A percentile compares a stretch with the other conserved stretches of the same genome.
Evolutionary conservation across 2,113 vertebrate species (phyloP).

Genomic region (Eulemur macaco): DNA sequence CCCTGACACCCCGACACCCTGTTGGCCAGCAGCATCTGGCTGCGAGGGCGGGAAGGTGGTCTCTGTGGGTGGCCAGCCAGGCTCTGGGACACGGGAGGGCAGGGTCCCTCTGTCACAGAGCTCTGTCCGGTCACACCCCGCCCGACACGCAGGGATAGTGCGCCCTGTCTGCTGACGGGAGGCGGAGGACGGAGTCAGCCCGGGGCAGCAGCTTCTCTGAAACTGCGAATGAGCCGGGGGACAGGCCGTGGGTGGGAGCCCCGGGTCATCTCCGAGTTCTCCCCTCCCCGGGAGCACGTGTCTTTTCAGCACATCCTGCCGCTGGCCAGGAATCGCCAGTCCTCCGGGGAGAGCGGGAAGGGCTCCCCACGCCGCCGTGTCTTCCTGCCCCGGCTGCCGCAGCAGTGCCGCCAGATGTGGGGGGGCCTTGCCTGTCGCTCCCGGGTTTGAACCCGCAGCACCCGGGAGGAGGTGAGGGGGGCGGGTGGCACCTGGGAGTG

Average conservation of each 20-base stretch:
- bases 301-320: neutral
- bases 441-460: accelerated
- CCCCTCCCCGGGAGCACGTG: accelerated
- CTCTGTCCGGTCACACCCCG: accelerated
- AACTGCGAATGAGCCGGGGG: accelerated
- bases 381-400: neutral
- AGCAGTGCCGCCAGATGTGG: neutral
- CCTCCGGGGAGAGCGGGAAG: neutral
- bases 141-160: accelerated
- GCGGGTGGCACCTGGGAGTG: neutral
- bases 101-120: accelerated
- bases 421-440: neutral
- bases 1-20: too few species aligned
- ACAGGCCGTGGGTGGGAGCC: accelerated
- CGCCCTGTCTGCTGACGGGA: accelerated
- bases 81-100: neutral
- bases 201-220: neutral
- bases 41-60: neutral
- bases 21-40: accelerated
- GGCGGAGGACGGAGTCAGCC: accelerated
- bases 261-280: accelerated
- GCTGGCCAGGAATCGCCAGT: neutral
- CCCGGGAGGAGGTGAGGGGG: accelerated
- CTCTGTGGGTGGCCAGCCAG: neutral
- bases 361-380: neutral